These are phyloP conservation scores for Neelides folsomi DNA, from an alignment of 2,888 invertebrate genomes.

Conservation along the genomic window DNA sequence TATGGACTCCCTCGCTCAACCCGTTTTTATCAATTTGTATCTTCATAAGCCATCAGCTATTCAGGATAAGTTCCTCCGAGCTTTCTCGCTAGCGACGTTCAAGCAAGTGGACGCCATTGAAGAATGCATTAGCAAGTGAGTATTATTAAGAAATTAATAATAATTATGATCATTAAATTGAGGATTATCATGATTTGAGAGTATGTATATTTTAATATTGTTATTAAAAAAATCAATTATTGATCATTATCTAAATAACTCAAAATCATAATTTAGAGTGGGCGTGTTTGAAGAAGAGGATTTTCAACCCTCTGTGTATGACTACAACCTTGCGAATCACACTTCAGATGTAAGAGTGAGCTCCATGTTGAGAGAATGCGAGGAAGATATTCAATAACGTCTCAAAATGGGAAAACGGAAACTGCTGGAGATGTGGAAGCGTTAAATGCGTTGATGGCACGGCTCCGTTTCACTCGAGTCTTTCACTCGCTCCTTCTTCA, in stretches of 20 bases:
- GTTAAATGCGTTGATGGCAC: conserved; percentile 43
- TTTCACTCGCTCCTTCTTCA: conserved; percentile 51
- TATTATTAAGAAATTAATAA: no score
- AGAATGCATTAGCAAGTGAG: conserved; percentile 72
- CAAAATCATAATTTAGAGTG: conserved; percentile 53
- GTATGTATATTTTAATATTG: no score
- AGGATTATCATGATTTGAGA: no score
- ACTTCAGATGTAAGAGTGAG: conserved; percentile 67
- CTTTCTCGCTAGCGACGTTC: conserved; percentile 73
- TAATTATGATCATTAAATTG: no score
- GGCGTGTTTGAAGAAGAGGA: conserved; percentile 91
- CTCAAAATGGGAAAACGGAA: conserved; percentile 38
- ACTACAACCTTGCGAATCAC: conserved; percentile 69
- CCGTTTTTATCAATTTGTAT: conserved; percentile 91
- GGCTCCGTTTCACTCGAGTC: conserved; percentile 74
- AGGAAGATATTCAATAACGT: conserved; percentile 70
- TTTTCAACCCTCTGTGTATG: conserved; percentile 84
- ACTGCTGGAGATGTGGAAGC: conserved; percentile 33
- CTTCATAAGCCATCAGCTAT: conserved; percentile 79
- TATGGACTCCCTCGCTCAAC: conserved; percentile 82
- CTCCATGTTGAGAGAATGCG: conserved; percentile 73
- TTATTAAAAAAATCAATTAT: no score
- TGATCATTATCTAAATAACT: no score
- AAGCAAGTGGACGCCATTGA: conserved; percentile 79
- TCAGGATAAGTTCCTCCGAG: conserved; percentile 64